These are phyloP conservation scores for Apodemus sylvaticus DNA, from an alignment of 2,113 vertebrate genomes.

Conservation along the genomic window DNA sequence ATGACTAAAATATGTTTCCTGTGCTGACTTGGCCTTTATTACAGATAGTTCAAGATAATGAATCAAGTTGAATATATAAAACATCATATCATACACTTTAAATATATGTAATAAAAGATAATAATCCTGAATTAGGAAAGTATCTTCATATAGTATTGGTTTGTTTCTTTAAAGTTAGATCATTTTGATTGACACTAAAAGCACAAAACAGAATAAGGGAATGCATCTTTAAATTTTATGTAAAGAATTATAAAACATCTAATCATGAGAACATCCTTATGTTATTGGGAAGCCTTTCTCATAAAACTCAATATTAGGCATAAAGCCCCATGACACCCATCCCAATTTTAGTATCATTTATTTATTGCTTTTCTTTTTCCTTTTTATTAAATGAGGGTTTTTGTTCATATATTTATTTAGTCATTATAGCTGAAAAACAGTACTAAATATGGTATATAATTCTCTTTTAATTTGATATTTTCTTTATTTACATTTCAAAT, in stretches of 20 bases:
- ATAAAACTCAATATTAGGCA: background rate
- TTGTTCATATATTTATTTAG: no score
- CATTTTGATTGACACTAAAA: conserved; percentile 26
- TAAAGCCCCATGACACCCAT: background rate
- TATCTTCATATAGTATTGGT: background rate
- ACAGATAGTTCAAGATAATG: conserved; percentile 9
- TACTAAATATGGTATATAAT: no score
- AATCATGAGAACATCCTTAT: background rate
- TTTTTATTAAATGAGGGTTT: no score
- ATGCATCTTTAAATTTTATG: background rate
- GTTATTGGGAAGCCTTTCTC: background rate
- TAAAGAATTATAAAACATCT: conserved; percentile 3
- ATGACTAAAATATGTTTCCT: background rate
- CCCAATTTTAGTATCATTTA: background rate
- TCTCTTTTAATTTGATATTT: no score
- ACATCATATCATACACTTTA: background rate
- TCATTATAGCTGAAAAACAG: no score
- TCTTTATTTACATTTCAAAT: no score
- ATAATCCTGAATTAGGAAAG: background rate
- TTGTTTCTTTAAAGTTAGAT: background rate
- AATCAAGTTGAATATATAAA: conserved; percentile 30
- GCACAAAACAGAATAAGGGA: background rate
- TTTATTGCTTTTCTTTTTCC: conserved; percentile 24
- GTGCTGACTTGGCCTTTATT: background rate
- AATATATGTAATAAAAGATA: background rate